phyloP scores from a whole-genome alignment of 2,797 vertebrate genomes.

The Tolypeutes matacus region DNA sequence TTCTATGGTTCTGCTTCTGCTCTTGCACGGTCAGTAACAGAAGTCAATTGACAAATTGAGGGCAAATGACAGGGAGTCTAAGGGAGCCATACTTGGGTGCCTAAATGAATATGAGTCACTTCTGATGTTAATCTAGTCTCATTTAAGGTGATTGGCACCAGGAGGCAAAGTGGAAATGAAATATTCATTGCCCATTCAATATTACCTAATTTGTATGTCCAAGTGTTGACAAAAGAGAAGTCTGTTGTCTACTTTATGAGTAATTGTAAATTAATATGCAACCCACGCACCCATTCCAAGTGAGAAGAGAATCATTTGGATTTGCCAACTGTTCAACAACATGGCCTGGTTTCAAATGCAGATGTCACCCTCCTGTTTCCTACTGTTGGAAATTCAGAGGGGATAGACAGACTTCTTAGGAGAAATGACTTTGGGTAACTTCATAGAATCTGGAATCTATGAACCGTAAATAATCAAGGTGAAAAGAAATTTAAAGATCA shows the following conservation, averaged over 20 bases:
- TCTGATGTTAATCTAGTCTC: constrained; percentile 77
- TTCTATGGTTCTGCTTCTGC: neutral
- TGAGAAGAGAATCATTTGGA: constrained; percentile 71
- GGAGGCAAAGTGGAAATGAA: constrained; percentile 76
- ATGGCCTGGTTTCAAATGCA: constrained; percentile 78
- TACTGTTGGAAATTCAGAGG: constrained; percentile 22
- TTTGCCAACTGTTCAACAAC: constrained; percentile 76
- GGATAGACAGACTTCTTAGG: neutral
- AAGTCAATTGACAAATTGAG: constrained; percentile 59
- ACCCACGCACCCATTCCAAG: constrained; percentile 67
- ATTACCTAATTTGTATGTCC: constrained; percentile 83
- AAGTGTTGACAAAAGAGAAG: constrained; percentile 73
- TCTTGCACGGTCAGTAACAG: neutral
- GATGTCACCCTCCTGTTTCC: constrained; percentile 64
- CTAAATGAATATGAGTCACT: constrained; percentile 77
- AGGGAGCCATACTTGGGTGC: constrained; percentile 42
- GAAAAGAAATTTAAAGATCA: constrained; percentile 32
- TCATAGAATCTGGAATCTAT: neutral
- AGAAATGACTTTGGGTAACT: constrained; percentile 2
- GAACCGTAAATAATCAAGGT: neutral
- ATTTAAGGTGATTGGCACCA: constrained; percentile 75
- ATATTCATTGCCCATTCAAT: constrained; percentile 75
- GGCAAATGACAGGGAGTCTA: constrained; percentile 43
- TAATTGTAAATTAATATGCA: constrained; percentile 81
- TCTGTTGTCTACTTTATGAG: constrained; percentile 68